Evolutionary conservation across 2,888 invertebrate species (phyloP).

Genomic region (Ectemnius continuus): DNA sequence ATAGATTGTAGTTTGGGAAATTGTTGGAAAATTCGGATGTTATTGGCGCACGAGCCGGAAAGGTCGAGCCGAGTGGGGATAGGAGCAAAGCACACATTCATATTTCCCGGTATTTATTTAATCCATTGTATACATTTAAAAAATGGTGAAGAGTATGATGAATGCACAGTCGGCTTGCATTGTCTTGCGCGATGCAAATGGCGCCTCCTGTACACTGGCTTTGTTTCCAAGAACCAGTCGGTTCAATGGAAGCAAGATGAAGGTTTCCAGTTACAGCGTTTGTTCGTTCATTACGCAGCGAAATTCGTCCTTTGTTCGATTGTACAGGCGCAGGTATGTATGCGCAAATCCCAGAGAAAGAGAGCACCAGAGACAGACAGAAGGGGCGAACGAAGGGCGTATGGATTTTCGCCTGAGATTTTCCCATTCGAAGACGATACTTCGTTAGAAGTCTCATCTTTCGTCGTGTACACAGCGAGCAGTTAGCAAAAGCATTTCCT

Average conservation of each 20-base stretch:
- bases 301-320: slow-evolving; percentile 31
- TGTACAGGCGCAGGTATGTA: not conserved
- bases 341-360: slow-evolving; percentile 26
- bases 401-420: slow-evolving; percentile 37
- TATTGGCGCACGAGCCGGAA: not conserved
- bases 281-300: slow-evolving; percentile 34
- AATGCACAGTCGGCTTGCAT: too few species aligned
- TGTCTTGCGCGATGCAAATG: too few species aligned
- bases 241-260: not conserved
- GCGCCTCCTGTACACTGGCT: too few species aligned
- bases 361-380: not conserved
- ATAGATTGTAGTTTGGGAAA: not conserved
- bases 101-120: too few species aligned
- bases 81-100: too few species aligned
- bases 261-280: slow-evolving; percentile 44
- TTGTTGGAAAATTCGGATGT: not conserved
- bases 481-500: slow-evolving; percentile 51
- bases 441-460: slow-evolving; percentile 57
- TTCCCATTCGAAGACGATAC: slow-evolving; percentile 52
- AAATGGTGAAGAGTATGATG: too few species aligned
- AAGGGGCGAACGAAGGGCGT: not conserved
- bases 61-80: too few species aligned
- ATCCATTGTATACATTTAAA: too few species aligned
- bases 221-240: too few species aligned
- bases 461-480: slow-evolving; percentile 43